phyloP scores from a whole-genome alignment of 2,888 invertebrate species.

The Limnephilus auricula region DNA sequence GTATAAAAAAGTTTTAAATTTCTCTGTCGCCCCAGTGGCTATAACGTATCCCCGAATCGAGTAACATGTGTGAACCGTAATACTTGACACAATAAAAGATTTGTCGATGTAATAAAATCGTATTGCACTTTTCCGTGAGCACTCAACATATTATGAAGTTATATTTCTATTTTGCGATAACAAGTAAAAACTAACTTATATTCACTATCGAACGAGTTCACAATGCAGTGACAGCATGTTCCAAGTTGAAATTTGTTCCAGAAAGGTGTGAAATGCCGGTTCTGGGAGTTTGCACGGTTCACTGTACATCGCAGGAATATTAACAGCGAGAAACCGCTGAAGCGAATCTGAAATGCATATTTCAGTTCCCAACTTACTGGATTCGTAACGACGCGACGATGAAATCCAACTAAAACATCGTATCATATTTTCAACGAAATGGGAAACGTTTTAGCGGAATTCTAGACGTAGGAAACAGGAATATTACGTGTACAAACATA shows the following conservation, averaged over 20 bases:
- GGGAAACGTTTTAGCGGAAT: neutral
- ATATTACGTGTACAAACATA: neutral
- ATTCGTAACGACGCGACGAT: neutral
- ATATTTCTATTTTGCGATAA: neutral
- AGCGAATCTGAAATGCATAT: neutral
- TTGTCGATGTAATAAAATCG: neutral
- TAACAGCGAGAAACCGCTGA: neutral
- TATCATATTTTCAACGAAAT: neutral
- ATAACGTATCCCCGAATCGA: too few species aligned
- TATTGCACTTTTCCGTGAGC: neutral
- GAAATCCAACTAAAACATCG: neutral
- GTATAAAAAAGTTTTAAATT: too few species aligned
- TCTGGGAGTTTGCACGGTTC: neutral
- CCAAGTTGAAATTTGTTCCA: neutral
- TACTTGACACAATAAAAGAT: neutral
- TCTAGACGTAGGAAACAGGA: neutral
- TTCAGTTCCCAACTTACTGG: neutral
- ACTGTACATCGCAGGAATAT: neutral
- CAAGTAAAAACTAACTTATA: neutral
- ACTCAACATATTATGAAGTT: neutral
- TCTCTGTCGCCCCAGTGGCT: too few species aligned
- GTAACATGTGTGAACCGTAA: neutral
- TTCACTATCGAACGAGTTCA: neutral
- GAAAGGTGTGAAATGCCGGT: neutral
- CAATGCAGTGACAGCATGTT: neutral